phyloP scores from a whole-genome alignment of 2,797 vertebrate genomes.

The Holocentrus rufus region DNA sequence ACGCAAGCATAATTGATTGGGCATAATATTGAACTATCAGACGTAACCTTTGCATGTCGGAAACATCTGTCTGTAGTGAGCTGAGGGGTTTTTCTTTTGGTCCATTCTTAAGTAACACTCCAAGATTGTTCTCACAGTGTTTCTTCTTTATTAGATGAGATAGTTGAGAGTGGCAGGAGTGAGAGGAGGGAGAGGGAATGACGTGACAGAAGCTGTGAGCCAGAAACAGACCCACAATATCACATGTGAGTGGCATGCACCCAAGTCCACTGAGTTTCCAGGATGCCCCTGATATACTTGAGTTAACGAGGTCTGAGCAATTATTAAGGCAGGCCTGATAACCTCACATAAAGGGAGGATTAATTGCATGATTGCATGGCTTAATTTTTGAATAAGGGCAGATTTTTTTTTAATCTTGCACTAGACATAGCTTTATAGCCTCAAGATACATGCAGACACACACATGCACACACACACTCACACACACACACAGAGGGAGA shows the following conservation, averaged over 20 bases:
- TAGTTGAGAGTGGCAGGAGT: conserved; percentile 2
- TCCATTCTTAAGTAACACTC: neutral
- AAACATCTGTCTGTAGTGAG: conserved; percentile 26
- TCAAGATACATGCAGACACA: conserved; percentile 1
- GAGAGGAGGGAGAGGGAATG: conserved; percentile 5
- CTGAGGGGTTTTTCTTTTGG: neutral
- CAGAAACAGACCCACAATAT: conserved; percentile 30
- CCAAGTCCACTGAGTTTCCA: conserved; percentile 5
- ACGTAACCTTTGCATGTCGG: conserved; percentile 15
- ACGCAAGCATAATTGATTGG: conserved; percentile 45
- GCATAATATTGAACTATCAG: conserved; percentile 47
- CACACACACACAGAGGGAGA: too few species aligned
- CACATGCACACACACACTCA: too few species aligned
- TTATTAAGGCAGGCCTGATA: conserved; percentile 21
- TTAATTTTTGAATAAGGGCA: conserved; percentile 28
- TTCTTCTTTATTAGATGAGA: conserved; percentile 24
- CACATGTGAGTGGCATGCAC: neutral
- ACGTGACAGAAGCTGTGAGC: conserved; percentile 14
- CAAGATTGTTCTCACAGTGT: conserved; percentile 41
- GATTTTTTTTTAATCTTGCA: conserved; percentile 1
- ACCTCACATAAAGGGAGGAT: conserved; percentile 13
- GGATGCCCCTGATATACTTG: conserved; percentile 17
- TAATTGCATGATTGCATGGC: conserved; percentile 14
- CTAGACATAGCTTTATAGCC: conserved; percentile 14
- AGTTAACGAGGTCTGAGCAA: conserved; percentile 36